Evolutionary conservation across 2,797 vertebrate genomes (phyloP), one percentile per base, ranked within the genome.

Genomic region (Enteromius thamalakanensis): DNA sequence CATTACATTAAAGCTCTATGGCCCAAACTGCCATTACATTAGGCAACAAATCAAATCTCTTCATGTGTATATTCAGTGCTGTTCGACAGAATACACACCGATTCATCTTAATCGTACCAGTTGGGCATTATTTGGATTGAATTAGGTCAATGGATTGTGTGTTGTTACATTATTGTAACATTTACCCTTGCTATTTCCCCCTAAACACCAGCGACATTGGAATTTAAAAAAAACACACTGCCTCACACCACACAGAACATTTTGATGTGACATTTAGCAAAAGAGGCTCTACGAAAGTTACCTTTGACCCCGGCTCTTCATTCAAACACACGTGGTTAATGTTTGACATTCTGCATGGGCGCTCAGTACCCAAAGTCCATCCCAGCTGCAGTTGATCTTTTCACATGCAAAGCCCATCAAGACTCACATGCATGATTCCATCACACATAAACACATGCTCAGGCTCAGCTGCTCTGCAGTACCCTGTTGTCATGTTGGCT

Each of bases 401-500:
- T 77, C 55, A 70, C 26, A 64, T 32, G 14, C 26, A 32, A 64
- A 64, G 26, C 23, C 29, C 68, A 79, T 68, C 79, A 87, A 87
- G 74, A 87, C 77, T 82, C 68, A 76, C n/a, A 64, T 69, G 9
- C 75, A 71, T 86, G 81, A 85, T 76, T 86, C 79, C 7, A 64
- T 83, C 84, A 77, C 76, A 88, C 84, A 88, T 79, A 85, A 79
- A 79, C 86, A 69, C 70, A 86, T 62, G 49, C 86, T 86, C 76
- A 83, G 75, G 84, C 86, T 89, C 51, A 81, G 81, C 81, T 84
- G 87, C 87, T 79, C 68, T 65, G 74, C 74, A 9, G 58, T 89
- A 78, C 77, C 53, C 81, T 89, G 87, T 70, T 82, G 84, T 81
- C 80, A 78, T 82, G 79, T 82, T 85, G 85, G 88, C 76, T 86